Conservation (phyloP, 1,140 invertebrate genomes). For the Agraylea sexmaculata region DNA sequence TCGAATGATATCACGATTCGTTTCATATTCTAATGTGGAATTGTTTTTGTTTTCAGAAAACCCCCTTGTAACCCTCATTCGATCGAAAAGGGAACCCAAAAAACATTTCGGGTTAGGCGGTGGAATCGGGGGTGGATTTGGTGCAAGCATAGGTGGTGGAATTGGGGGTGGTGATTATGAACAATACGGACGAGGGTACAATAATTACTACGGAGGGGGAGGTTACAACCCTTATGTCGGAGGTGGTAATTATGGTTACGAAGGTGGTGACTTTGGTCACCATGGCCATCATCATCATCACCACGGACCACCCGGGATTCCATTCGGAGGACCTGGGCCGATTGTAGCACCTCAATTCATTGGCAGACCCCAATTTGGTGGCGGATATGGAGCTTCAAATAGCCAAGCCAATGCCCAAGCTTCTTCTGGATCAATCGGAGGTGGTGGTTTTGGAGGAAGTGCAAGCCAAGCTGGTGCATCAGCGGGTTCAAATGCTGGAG, state of each 20-base stretch:
- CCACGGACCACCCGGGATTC: conserved; percentile 1
- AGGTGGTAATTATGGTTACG: background rate
- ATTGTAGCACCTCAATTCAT: too few relatives aligned
- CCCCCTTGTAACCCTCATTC: too few relatives aligned
- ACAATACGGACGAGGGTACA: conserved; percentile 1
- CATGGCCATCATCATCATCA: conserved; percentile 3
- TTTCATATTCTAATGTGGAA: too few relatives aligned
- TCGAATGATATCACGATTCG: too few relatives aligned
- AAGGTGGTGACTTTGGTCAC: conserved; percentile 4
- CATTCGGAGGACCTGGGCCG: background rate
- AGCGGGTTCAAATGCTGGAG: conserved; percentile 15
- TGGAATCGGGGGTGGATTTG: background rate
- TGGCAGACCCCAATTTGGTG: background rate
- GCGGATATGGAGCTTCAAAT: background rate
- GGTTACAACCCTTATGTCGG: conserved; percentile 1
- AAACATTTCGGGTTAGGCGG: too few relatives aligned
- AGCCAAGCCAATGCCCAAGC: conserved; percentile 11
- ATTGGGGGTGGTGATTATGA: background rate
- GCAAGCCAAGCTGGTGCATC: conserved; percentile 6
- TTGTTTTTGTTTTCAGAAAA: too few relatives aligned
- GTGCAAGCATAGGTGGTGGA: conserved; percentile 7
- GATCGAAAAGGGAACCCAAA: too few relatives aligned
- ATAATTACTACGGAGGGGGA: conserved; percentile 1
- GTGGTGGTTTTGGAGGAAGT: conserved; percentile 8
- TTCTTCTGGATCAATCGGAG: conserved; percentile 8